Conservation (phyloP, 2,888 invertebrate species). For the Himalopsyche anomala region DNA sequence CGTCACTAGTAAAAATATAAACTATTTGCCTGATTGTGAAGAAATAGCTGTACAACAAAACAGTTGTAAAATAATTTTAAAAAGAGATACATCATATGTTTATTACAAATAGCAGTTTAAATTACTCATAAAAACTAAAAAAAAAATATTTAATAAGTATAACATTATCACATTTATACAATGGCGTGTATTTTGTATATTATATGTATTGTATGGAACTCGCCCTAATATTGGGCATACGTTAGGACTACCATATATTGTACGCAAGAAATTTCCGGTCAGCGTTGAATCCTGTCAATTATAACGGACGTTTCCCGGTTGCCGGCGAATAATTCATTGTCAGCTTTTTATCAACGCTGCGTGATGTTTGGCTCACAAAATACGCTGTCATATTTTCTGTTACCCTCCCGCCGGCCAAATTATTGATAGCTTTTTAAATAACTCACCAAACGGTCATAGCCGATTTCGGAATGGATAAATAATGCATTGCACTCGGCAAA, state of each 20-base stretch:
- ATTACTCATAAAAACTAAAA: too few relatives aligned
- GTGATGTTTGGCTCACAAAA: slow-evolving; percentile 54
- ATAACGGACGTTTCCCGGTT: slow-evolving; percentile 52
- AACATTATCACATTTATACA: too few relatives aligned
- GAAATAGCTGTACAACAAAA: too few relatives aligned
- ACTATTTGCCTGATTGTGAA: too few relatives aligned
- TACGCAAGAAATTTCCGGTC: slow-evolving; percentile 56
- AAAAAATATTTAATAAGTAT: too few relatives aligned
- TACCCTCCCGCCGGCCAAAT: slow-evolving; percentile 52
- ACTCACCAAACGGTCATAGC: slow-evolving; percentile 50
- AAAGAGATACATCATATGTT: too few relatives aligned
- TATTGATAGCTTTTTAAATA: slow-evolving; percentile 56
- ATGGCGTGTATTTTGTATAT: not conserved
- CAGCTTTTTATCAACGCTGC: slow-evolving; percentile 48
- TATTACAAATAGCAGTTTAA: too few relatives aligned
- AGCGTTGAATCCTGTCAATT: slow-evolving; percentile 58
- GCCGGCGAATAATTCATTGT: slow-evolving; percentile 53
- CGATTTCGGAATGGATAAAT: slow-evolving; percentile 32
- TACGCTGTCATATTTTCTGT: slow-evolving; percentile 50
- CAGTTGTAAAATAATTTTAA: too few relatives aligned
- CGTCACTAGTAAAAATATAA: too few relatives aligned
- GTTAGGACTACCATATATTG: slow-evolving; percentile 8
- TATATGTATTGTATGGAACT: not conserved
- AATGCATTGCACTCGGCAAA: slow-evolving; percentile 3
- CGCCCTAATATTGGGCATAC: slow-evolving; percentile 25